These are phyloP conservation scores for Ectropis crepuscularia DNA, from an alignment of 2,888 invertebrate species.

Conservation along the genomic window DNA sequence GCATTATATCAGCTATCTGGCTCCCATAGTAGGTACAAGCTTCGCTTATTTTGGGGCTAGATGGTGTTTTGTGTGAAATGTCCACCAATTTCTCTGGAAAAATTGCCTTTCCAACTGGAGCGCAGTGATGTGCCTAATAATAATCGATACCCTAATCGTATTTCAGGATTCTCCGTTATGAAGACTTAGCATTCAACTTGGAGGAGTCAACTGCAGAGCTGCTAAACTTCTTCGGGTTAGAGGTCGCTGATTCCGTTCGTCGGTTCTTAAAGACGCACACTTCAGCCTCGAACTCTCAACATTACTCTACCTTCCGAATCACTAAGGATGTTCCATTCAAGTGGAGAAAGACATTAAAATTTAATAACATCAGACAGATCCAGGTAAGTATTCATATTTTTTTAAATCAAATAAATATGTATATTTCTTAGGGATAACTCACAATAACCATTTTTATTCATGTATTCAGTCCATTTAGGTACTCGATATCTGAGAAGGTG, in stretches of 20 bases:
- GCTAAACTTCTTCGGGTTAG: background rate
- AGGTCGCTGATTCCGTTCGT: background rate
- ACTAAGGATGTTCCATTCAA: constrained; percentile 11
- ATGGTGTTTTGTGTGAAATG: too few relatives aligned
- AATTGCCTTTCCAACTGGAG: too few relatives aligned
- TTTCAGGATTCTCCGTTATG: constrained; percentile 1
- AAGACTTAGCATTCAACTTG: constrained; percentile 6
- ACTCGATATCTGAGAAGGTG: too few relatives aligned
- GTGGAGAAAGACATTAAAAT: constrained; percentile 5
- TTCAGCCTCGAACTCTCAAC: background rate
- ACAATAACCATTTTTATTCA: too few relatives aligned
- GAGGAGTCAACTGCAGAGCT: background rate
- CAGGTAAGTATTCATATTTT: background rate
- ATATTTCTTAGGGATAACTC: too few relatives aligned
- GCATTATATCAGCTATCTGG: too few relatives aligned
- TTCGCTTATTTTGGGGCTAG: too few relatives aligned
- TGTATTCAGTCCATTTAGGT: too few relatives aligned
- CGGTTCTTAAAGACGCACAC: constrained; percentile 4
- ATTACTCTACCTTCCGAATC: constrained; percentile 3
- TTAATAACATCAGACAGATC: background rate
- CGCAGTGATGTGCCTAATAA: background rate
- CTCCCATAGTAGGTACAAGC: too few relatives aligned
- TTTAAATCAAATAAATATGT: background rate
- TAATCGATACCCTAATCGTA: background rate
- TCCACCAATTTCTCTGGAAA: too few relatives aligned